Evolutionary conservation across 2,113 vertebrate species (phyloP), one percentile per base, ranked within the genome.

Genomic region (Psilopsiagon aurifrons): DNA sequence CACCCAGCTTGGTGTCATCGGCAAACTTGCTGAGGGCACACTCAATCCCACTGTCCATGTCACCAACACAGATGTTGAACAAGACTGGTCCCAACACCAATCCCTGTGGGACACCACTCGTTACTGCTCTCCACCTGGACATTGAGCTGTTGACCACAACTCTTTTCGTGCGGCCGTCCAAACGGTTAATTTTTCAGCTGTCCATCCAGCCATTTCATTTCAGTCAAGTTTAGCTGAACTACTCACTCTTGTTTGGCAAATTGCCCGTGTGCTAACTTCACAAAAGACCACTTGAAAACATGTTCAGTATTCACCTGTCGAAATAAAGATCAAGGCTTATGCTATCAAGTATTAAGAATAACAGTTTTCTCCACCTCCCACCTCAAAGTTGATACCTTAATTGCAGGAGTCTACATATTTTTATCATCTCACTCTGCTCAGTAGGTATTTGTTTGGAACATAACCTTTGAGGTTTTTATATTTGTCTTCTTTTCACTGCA

Each of bases 401-500:
- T 94, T 82, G 35, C 28, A 86, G 91, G 24, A 79, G n/a, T 92
- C 67, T 31, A 88, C 39, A 92, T 78, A 60, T 83, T 89, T 88
- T 95, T 94, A 70, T 95, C 73, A 86, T 97, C 88, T 96, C 77
- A 71, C 14, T n/a, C 86, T 90, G 92, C 83, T 97, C 93, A 86
- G 91, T 92, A 96, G 92, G 55, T 94, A 94, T 54, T 95, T 83
- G 74, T 96, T 95, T 47, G 96, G 91, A 86, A 98, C 41, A 95
- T 98, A 97, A 63, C 96, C 71, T 96, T 96, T 97, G 87, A 96
- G 94, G 88, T 97, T 87, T 95, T 94, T 62, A 86, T 97, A 82
- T 92, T 96, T 52, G 87, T 74, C 73, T 95, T 93, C 75, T 97
- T 96, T 93, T 85, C 31, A 31, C 19, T 41, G 28, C 43, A 88